Conservation (phyloP, 1,140 invertebrate genomes). For the Sweltsa coloradensis region DNA sequence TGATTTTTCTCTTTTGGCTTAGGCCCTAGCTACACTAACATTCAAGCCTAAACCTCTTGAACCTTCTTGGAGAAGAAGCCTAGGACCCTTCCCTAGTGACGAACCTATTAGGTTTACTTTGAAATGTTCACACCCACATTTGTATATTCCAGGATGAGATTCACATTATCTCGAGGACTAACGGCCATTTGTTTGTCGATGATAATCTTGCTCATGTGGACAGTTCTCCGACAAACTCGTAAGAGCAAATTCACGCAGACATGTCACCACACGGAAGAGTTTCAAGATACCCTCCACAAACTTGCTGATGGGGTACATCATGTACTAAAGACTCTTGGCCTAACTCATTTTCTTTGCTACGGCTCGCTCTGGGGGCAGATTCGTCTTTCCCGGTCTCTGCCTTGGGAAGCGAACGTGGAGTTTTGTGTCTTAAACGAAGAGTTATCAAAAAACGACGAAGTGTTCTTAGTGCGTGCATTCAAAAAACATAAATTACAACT, state of each 20-base stretch:
- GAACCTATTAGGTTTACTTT: too few species aligned
- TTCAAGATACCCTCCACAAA: conserved; percentile 3
- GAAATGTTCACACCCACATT: too few species aligned
- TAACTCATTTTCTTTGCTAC: conserved; percentile 37
- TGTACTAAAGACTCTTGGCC: conserved; percentile 23
- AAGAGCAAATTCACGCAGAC: conserved; percentile 3
- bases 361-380: conserved; percentile 40
- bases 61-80: too few species aligned
- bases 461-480: conserved; percentile 5
- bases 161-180: not conserved
- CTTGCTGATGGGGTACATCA: conserved; percentile 1
- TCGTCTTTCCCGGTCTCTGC: conserved; percentile 28
- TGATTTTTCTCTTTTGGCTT: too few species aligned
- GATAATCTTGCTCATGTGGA: not conserved
- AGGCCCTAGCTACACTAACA: too few species aligned
- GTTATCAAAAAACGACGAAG: conserved; percentile 29
- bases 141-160: not conserved
- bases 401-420: conserved; percentile 35
- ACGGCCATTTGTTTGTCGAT: not conserved
- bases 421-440: conserved; percentile 35
- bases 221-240: not conserved
- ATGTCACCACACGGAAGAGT: conserved; percentile 4
- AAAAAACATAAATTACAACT: conserved; percentile 19
- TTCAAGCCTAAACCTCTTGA: too few species aligned
- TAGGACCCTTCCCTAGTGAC: too few species aligned